Evolutionary conservation across 1,140 invertebrate species (phyloP).

Genomic region (Atta cephalotes): DNA sequence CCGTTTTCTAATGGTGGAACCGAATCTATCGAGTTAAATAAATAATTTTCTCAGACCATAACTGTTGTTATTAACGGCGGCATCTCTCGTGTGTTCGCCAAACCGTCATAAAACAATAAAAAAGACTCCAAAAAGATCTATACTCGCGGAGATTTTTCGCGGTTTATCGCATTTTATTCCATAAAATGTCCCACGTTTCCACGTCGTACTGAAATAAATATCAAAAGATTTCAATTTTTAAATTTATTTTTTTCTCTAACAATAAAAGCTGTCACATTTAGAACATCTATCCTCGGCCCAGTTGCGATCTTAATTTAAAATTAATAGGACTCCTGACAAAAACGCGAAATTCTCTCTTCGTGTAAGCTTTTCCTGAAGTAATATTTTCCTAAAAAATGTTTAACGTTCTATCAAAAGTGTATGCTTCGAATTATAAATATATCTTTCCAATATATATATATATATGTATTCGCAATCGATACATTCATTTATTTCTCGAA

Average conservation of each 20-base stretch:
- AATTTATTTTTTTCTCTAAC: constrained; percentile 47
- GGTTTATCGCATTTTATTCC: not conserved
- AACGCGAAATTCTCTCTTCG: constrained; percentile 4
- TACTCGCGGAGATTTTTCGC: constrained; percentile 19
- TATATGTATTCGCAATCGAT: not conserved
- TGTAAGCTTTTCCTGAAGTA: not conserved
- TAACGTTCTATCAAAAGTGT: not conserved
- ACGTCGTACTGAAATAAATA: constrained; percentile 42
- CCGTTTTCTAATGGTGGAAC: not conserved
- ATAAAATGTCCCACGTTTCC: constrained; percentile 4
- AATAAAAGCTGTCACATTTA: constrained; percentile 45
- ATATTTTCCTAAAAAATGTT: constrained; percentile 5
- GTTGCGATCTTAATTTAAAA: constrained; percentile 57
- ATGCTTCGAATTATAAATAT: not conserved
- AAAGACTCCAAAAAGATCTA: not conserved
- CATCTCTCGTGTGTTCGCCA: not conserved
- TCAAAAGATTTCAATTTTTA: constrained; percentile 45
- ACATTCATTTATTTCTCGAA: not conserved
- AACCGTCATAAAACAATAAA: constrained; percentile 30
- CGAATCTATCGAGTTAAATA: constrained; percentile 15
- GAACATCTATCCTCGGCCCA: constrained; percentile 28
- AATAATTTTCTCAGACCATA: constrained; percentile 28
- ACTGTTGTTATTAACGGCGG: constrained; percentile 61
- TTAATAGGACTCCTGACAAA: constrained; percentile 55
- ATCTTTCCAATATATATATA: not conserved